Base-by-base conservation (phyloP, 2,113 vertebrate species). In the Ursus arctos region DNA sequence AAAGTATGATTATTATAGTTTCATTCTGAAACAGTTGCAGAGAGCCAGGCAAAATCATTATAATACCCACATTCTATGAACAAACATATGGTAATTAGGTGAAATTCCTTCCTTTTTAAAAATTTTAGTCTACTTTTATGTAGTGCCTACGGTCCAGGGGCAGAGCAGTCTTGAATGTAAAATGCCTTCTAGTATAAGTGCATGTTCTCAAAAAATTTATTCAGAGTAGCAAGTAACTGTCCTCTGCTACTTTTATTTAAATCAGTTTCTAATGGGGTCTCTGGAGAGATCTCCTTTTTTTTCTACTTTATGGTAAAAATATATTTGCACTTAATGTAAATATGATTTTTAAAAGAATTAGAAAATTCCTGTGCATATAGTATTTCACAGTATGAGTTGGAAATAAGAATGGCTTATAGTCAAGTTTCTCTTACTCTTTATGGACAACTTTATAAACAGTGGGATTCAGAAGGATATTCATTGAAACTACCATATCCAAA, bases 1-100 rank as follows among this genome's bases (percentile, higher is more conserved):
- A 55, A 90, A 65, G 11, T 74, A 65, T 92, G 74, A 96, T 96
- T 95, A 91, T 92, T 98, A 18, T 95, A 92, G 74, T 79, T 95
- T 79, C 76, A 96, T 96, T 85, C 94, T 95, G 93, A 98, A 98
- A 88, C 40, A 14, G 47, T 51, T 90, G 12, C 57, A 77, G 22
- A 87, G 24, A 89, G 1, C 16, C 74, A 69, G 55, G 72, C 26
- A 89, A 95, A 95, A 92, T 95, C n/a, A 97, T 97, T 82, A 82
- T 81, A 92, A 97, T 92, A 95, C 24, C 55, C 59, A 88, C 57
- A 94, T 71, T 28, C 87, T 96, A 53, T 94, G 92, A 96, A 96
- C 88, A 97, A 90, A 90, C 33, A 84, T 33, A 36, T 53, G 36
- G 47, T 63, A 92, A 97, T 96, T 96, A 96, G 69, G 36, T 95